These are phyloP conservation scores for Iphiclides podalirius DNA, from an alignment of 2,888 invertebrate genomes.

Conservation along the genomic window DNA sequence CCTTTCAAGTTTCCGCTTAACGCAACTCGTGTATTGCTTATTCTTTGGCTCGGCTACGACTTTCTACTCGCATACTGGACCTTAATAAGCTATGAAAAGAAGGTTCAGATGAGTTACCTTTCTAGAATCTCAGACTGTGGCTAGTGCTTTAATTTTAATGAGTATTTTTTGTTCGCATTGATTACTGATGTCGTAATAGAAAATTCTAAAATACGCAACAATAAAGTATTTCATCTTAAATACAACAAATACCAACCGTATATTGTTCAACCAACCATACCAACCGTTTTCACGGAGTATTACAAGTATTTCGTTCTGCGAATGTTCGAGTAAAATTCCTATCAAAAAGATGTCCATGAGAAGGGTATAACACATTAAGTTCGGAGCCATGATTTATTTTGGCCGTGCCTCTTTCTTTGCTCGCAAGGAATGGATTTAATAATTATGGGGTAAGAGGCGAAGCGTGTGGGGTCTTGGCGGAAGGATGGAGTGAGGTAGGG, in stretches of 20 bases:
- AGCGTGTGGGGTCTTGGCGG: constrained; percentile 67
- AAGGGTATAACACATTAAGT: constrained; percentile 27
- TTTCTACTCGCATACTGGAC: background rate
- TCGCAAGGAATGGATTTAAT: constrained; percentile 68
- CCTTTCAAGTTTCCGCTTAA: too few species aligned
- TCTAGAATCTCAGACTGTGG: too few species aligned
- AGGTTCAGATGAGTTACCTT: too few species aligned
- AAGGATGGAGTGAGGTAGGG: constrained; percentile 67
- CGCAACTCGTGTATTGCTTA: background rate
- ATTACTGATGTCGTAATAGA: too few species aligned
- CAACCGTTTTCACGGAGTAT: constrained; percentile 3
- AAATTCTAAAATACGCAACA: too few species aligned
- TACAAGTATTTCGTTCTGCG: constrained; percentile 9
- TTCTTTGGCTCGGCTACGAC: too few species aligned
- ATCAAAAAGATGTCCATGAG: constrained; percentile 25
- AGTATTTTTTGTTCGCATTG: too few species aligned
- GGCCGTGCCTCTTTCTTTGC: constrained; percentile 58
- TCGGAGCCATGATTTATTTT: constrained; percentile 37
- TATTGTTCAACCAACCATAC: background rate
- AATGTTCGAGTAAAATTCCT: constrained; percentile 11
- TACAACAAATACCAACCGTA: too few species aligned
- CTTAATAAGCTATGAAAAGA: background rate
- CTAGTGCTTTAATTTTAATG: too few species aligned
- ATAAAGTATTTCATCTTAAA: too few species aligned
- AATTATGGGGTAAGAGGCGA: constrained; percentile 71